These are phyloP conservation scores for Microcebus ravelobensis DNA, from an alignment of 2,113 vertebrate species.

Conservation along the genomic window DNA sequence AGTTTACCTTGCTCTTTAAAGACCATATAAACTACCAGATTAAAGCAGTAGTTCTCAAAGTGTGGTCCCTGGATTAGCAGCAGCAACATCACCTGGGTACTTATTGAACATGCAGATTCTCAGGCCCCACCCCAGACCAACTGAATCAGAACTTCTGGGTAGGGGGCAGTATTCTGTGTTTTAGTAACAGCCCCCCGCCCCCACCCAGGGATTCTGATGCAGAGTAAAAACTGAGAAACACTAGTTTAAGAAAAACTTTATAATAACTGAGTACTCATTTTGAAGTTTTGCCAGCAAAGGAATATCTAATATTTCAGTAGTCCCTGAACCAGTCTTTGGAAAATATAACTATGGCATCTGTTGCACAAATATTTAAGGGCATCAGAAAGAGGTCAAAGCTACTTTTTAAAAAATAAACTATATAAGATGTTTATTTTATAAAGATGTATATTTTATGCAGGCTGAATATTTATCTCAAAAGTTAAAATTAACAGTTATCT, in stretches of 20 bases:
- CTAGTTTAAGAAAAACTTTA: not conserved
- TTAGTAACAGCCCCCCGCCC: not conserved
- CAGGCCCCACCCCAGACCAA: no score
- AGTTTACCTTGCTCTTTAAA: not conserved
- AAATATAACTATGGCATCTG: slow-evolving; percentile 51
- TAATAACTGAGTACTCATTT: not conserved
- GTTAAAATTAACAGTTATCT: slow-evolving; percentile 43
- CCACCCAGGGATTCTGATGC: not conserved
- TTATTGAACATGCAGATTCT: not conserved
- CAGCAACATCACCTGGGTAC: not conserved
- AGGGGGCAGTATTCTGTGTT: not conserved
- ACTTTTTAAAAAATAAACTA: slow-evolving; percentile 58
- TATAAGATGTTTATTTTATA: slow-evolving; percentile 63
- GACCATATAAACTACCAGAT: not conserved
- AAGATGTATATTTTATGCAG: slow-evolving; percentile 65
- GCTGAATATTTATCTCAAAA: slow-evolving; percentile 62
- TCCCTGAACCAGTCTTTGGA: not conserved
- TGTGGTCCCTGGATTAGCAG: not conserved
- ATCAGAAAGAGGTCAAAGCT: slow-evolving; percentile 64
- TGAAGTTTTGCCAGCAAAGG: not conserved
- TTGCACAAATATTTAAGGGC: slow-evolving; percentile 56
- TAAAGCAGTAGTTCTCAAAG: not conserved
- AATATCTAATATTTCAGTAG: not conserved
- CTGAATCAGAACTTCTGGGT: not conserved
- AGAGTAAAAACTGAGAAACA: not conserved